Base-by-base conservation (phyloP, 92 coral and sea anemone genomes). In the Metridium senile region DNA sequence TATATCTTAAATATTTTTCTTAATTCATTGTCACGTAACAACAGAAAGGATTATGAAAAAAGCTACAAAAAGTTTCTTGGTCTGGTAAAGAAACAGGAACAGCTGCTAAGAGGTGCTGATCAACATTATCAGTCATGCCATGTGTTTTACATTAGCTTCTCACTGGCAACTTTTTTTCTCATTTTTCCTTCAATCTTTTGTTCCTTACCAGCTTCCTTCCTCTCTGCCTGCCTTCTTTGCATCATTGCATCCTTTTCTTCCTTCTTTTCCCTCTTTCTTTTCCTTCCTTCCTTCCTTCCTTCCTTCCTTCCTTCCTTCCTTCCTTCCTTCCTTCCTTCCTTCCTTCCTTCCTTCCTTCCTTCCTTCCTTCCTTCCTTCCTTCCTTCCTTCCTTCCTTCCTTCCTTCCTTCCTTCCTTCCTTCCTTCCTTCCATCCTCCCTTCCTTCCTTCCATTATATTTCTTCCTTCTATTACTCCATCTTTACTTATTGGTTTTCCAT, bases 1-100 rank as follows among this genome's bases (percentile, higher is more conserved):
- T n/a, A n/a, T n/a, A n/a, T n/a, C n/a, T n/a, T n/a, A n/a, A n/a
- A n/a, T n/a, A 4, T 39, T 4, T 4, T 39, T 39, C 86, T 89
- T 94, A 68, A 92, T 95, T 18, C 13, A 62, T 65, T 1, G 70
- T n/a, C 59, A 93, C 72, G 85, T 58, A 89, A 94, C 67, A 88
- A 87, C 74, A 88, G 97, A 58, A 94, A 94, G 45, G 98, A 94
- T 70, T 92, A 94, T 58, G 98, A 94, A 77, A 94, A 92, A 68
- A 80, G 98, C 68, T 94, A 92, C 88, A 92, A 87, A 81, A 94
- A 94, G 84, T 94, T 92, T 54, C 84, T 92, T 11, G 97, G 97
- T 33, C 88, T 94, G 61, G 89, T 93, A 56, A 94, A 94, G 56
- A 94, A 94, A 33, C 98, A 94, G 68, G 98, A 94, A 62, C 98